Base-by-base conservation (phyloP, 1,140 invertebrate genomes). In the Delia radicum region DNA sequence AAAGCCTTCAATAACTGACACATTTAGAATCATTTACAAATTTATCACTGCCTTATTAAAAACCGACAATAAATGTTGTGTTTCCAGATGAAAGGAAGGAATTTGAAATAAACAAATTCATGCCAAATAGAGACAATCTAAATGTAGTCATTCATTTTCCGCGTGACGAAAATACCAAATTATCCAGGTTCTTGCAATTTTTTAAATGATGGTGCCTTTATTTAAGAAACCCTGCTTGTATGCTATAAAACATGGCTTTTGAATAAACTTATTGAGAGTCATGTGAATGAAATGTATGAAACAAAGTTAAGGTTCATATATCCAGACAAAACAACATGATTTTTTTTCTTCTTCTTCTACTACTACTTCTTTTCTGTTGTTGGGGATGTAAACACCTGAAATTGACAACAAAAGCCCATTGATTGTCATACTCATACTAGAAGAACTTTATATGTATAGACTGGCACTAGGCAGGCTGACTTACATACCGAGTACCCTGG, bases 321-420 rank as follows among this genome's bases (percentile, higher is more conserved):
- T 7, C 18, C 48, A 55, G 48, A 18, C n/a, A n/a, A 3, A 15
- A 3, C 1, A 42, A 42, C 6, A 42, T 10, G 33, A 37, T 8
- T 37, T 37, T 37, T 37, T 37, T 33, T 33, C n/a, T 55, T 55
- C 15, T 12, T 10, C 4, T 33, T 21, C 48, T 6, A 55, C 46
- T 21, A 18, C 8, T 7, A 21, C 48, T 24, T 55, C 48, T 55
- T 18, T 29, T 31, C n/a, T 12, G n/a, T 21, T 37, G 3, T 33
- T n/a, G 37, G 42, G 71, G 21, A 48, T 21, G 42, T 27, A 48
- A 55, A 73, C 46, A 55, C 71, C 71, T 73, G 71, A 55, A 73
- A 73, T 73, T 73, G 71, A 73, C 71, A 73, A 73, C 71, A 73
- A 73, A 73, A 73, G 71, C 71, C 37, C 71, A 73, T 73, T 46